These are phyloP conservation scores for Panzeria rudis DNA, from an alignment of 2,888 invertebrate species.

Conservation along the genomic window DNA sequence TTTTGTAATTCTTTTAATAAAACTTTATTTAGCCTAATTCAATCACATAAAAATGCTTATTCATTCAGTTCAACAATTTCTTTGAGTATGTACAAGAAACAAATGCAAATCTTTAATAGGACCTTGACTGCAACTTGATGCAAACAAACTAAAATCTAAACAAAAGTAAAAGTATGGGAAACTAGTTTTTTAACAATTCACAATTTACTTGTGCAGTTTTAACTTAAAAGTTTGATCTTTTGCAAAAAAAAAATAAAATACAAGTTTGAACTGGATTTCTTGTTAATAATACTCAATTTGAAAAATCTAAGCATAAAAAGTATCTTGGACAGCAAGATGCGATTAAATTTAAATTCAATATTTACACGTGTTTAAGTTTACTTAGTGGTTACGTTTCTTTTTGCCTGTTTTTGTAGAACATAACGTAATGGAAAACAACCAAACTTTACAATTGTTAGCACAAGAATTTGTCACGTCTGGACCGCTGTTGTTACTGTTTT, in stretches of 20 bases:
- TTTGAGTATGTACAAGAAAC: constrained; percentile 29
- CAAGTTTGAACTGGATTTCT: constrained; percentile 42
- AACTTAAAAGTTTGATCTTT: constrained; percentile 29
- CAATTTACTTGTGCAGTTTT: constrained; percentile 2
- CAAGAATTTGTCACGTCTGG: no score
- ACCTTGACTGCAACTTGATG: constrained; percentile 55
- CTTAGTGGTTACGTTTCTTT: no score
- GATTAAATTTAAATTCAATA: constrained; percentile 40
- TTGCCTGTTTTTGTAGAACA: no score
- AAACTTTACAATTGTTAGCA: no score
- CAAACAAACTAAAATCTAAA: constrained; percentile 31
- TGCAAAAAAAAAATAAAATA: constrained; percentile 18
- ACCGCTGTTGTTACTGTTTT: no score
- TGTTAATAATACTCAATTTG: constrained; percentile 19
- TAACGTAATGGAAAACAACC: no score
- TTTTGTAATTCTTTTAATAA: neutral
- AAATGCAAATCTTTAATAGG: constrained; percentile 38
- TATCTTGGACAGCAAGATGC: constrained; percentile 30
- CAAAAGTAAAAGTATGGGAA: constrained; percentile 68
- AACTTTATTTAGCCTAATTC: neutral
- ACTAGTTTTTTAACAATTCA: constrained; percentile 54
- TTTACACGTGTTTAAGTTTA: no score
- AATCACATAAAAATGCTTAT: neutral
- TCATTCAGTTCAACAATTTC: constrained; percentile 5
- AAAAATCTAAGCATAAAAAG: constrained; percentile 20